These are phyloP conservation scores for Eupithecia subumbrata DNA, from an alignment of 2,888 invertebrate genomes.

Conservation along the genomic window DNA sequence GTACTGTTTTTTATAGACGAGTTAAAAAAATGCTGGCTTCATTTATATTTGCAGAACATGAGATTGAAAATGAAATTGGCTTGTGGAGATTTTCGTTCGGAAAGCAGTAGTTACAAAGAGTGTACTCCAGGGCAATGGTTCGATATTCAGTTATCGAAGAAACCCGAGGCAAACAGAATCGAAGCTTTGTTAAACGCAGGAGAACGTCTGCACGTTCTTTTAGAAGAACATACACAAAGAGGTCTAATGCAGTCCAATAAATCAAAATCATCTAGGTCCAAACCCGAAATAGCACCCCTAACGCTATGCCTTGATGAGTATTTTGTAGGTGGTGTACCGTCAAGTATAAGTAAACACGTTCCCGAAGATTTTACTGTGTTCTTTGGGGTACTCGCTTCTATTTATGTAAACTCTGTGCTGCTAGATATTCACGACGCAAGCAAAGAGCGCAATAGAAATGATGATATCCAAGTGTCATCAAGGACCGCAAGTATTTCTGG, in stretches of 20 bases:
- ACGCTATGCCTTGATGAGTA: constrained; percentile 69
- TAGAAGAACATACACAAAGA: constrained; percentile 40
- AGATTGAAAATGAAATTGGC: constrained; percentile 69
- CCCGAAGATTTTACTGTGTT: constrained; percentile 61
- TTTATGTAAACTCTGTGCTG: constrained; percentile 60
- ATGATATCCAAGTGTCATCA: constrained; percentile 68
- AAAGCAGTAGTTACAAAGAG: constrained; percentile 67
- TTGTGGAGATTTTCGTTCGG: constrained; percentile 58
- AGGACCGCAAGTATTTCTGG: constrained; percentile 75
- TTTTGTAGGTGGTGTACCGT: constrained; percentile 68
- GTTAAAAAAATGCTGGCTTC: constrained; percentile 60
- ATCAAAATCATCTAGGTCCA: constrained; percentile 1
- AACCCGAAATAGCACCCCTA: constrained; percentile 12
- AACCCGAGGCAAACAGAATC: constrained; percentile 64
- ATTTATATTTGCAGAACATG: constrained; percentile 66
- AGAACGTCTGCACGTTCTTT: constrained; percentile 68
- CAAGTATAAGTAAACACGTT: constrained; percentile 48
- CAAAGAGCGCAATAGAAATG: constrained; percentile 63
- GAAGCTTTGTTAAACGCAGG: constrained; percentile 69
- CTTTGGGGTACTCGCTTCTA: constrained; percentile 63
- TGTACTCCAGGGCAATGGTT: constrained; percentile 70
- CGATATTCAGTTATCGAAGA: constrained; percentile 66
- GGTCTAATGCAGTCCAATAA: constrained; percentile 1
- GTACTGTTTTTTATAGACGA: constrained; percentile 65
- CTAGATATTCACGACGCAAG: constrained; percentile 64